These are phyloP conservation scores for Catharus ustulatus DNA, from an alignment of 2,797 vertebrate species.

Conservation along the genomic window DNA sequence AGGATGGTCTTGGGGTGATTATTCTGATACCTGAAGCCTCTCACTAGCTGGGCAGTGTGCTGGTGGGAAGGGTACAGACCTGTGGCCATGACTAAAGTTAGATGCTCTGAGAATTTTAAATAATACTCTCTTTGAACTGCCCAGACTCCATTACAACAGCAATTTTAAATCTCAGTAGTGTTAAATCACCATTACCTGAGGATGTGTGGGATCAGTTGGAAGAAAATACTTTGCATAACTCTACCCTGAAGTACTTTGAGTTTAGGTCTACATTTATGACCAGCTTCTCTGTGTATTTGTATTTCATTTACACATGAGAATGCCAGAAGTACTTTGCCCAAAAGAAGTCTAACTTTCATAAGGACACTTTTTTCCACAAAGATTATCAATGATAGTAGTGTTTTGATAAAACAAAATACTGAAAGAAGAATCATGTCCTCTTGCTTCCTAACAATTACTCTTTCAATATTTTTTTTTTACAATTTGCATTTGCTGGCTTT, in stretches of 20 bases:
- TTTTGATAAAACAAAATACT: background rate
- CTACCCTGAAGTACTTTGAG: background rate
- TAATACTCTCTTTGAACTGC: background rate
- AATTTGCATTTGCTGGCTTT: background rate
- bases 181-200: background rate
- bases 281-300: background rate
- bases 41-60: background rate
- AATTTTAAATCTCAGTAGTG: background rate
- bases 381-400: background rate
- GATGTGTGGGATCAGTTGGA: background rate
- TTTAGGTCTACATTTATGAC: background rate
- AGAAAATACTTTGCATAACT: background rate
- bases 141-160: background rate
- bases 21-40: background rate
- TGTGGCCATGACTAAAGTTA: background rate
- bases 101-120: background rate
- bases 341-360: background rate
- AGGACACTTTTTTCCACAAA: background rate
- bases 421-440: background rate
- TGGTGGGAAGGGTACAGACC: background rate
- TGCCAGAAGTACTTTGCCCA: background rate
- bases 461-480: background rate
- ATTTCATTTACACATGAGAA: background rate
- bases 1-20: fast-evolving
- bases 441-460: background rate